Percentiles rank a stretch among this genome's conserved stretches.
phyloP scores from a whole-genome alignment of 2,113 vertebrate genomes.

The Polyodon spathula region DNA sequence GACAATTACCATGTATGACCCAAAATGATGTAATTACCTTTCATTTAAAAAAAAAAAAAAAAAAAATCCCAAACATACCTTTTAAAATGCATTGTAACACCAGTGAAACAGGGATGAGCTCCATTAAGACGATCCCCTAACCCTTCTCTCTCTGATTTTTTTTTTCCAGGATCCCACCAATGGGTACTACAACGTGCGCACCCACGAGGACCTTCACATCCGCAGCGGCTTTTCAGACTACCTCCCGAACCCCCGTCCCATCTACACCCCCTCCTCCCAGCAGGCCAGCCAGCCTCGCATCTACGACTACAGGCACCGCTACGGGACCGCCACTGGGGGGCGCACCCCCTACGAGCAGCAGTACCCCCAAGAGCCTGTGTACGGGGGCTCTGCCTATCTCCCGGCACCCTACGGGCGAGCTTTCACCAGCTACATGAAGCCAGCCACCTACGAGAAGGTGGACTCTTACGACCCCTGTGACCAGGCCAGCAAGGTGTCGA shows the following conservation, averaged over 20 bases:
- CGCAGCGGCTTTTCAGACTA: constrained; percentile 67
- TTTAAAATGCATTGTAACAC: no score
- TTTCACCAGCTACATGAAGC: constrained; percentile 75
- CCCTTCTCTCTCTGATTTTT: background rate
- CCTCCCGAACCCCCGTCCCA: constrained; percentile 53
- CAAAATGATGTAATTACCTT: no score
- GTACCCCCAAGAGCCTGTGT: constrained; percentile 59
- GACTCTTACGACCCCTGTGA: constrained; percentile 68
- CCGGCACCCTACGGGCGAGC: constrained; percentile 70
- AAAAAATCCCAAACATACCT: no score
- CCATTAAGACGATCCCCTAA: no score
- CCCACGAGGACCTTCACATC: constrained; percentile 63
- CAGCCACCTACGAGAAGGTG: constrained; percentile 63
- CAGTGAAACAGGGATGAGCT: no score
- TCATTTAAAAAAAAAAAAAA: no score
- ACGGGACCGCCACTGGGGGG: constrained; percentile 52
- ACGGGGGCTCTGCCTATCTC: constrained; percentile 62
- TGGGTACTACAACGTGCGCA: constrained; percentile 82
- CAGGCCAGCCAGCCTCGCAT: constrained; percentile 53
- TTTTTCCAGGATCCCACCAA: constrained; percentile 73
- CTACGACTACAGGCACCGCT: constrained; percentile 67
- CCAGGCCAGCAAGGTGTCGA: constrained; percentile 62
- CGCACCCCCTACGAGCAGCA: constrained; percentile 59
- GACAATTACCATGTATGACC: no score
- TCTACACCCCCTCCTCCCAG: constrained; percentile 61